Evolutionary conservation across 1,140 invertebrate genomes (phyloP), one percentile per base, ranked within the genome.

Genomic region (Calosoma granatense): DNA sequence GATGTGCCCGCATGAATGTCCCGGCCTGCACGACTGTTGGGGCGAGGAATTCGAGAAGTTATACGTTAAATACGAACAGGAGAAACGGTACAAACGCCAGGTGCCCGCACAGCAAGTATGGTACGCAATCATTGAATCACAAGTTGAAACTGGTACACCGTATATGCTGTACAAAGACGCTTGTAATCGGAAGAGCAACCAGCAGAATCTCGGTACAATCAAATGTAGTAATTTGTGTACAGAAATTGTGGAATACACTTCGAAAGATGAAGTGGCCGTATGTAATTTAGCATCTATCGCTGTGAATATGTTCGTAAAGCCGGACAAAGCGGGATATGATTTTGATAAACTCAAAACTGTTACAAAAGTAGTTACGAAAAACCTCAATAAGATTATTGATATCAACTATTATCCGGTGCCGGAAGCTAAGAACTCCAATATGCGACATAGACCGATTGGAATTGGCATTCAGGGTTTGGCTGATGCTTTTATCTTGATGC

Each of bases 81-180:
- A 92, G 22, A 53, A 53, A 53, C 75, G 81, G 11, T 92, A 79
- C 64, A 81, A 84, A 43, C 80, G 80, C 59, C 84, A 87, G 22
- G 68, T 99, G 1, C 80, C 82, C 63, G 97, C 97, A 0, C 90
- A 94, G 71, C 74, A 85, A 59, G 68, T 99, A 43, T 99, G 95
- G 95, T 90, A 86, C 65, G 88, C 92, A 19, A 95, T 99, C 59
- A 85, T 98, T 61, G 87, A 94, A 68, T 83, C 94, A 1, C 97
- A 99, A 79, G 91, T 97, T 2, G 97, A 99, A 80, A 99, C 96
- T 15, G 97, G 97, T 21, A 95, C 89, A 15, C 97, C 97, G 2
- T 99, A 96, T 69, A 98, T 99, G 92, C 73, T 94, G 0, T 98
- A 97, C 69, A 98, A 98, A 74, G 97, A 99, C 77, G 82, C 92